These are phyloP conservation scores for Elaphurus davidianus DNA, from an alignment of 2,113 vertebrate species.

Conservation along the genomic window DNA sequence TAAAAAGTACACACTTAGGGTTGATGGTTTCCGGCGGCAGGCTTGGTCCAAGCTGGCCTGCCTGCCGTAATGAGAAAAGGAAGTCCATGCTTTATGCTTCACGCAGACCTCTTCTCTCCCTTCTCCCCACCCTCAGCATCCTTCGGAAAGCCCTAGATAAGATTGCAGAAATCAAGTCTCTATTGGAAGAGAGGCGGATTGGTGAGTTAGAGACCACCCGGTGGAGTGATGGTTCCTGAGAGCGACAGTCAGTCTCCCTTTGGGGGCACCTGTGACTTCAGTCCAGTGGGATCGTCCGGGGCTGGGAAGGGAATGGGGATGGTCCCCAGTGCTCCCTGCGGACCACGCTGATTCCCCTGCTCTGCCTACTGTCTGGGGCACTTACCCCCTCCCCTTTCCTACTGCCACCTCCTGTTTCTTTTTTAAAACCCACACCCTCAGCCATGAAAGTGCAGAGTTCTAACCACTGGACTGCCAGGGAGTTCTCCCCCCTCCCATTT, in stretches of 20 bases:
- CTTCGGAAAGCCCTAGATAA: slow-evolving; percentile 92
- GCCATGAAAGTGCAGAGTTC: not conserved
- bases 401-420: not conserved
- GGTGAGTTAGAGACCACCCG: slow-evolving; percentile 78
- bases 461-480: not conserved
- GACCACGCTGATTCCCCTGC: accelerated
- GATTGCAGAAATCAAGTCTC: slow-evolving; percentile 93
- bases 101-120: not conserved
- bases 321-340: accelerated
- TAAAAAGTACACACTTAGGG: not conserved
- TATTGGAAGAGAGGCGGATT: slow-evolving; percentile 92
- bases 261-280: not conserved
- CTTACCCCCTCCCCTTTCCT: not conserved
- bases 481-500: not conserved
- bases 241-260: not conserved
- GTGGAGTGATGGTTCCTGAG: not conserved
- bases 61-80: not conserved
- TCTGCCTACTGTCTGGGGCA: not conserved
- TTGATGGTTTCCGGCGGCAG: not conserved
- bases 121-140: slow-evolving; percentile 80
- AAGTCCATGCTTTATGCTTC: not conserved
- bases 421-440: not conserved
- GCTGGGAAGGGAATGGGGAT: not conserved
- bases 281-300: accelerated
- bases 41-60: not conserved